Evolutionary conservation across 2,888 invertebrate genomes (phyloP).

Genomic region (Trachelus troglodyta): DNA sequence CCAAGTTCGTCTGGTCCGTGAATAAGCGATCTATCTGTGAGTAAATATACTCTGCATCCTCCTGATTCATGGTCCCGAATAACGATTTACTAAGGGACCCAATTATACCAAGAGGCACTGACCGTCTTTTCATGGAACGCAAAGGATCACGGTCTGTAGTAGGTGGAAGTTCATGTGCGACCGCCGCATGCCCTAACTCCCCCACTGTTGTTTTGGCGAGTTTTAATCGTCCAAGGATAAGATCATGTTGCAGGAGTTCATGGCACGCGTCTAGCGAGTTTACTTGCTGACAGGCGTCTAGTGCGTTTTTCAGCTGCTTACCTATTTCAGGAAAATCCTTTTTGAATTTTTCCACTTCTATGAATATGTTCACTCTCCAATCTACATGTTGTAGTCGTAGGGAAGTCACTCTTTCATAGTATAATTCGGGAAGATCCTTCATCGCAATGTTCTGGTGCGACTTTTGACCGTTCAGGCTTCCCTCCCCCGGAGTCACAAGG

Average conservation of each 20-base stretch:
- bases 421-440: not conserved
- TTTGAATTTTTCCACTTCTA: conserved; percentile 1
- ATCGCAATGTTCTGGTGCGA: not conserved
- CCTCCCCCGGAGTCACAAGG: no score
- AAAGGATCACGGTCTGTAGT: no score
- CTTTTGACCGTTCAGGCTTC: no score
- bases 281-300: not conserved
- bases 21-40: conserved; percentile 12
- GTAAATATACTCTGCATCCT: conserved; percentile 8
- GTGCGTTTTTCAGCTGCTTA: not conserved
- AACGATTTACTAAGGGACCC: no score
- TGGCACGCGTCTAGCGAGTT: not conserved
- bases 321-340: not conserved
- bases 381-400: conserved; percentile 7
- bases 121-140: no score
- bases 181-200: no score
- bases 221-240: no score
- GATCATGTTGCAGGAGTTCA: no score
- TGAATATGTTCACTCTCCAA: conserved; percentile 9
- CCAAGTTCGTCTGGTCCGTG: conserved; percentile 13
- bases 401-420: not conserved
- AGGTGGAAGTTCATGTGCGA: no score
- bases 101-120: no score
- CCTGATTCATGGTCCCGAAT: not conserved
- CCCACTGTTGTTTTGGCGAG: no score